phyloP scores from a whole-genome alignment of 2,797 vertebrate species.

The Bovichtus variegatus region DNA sequence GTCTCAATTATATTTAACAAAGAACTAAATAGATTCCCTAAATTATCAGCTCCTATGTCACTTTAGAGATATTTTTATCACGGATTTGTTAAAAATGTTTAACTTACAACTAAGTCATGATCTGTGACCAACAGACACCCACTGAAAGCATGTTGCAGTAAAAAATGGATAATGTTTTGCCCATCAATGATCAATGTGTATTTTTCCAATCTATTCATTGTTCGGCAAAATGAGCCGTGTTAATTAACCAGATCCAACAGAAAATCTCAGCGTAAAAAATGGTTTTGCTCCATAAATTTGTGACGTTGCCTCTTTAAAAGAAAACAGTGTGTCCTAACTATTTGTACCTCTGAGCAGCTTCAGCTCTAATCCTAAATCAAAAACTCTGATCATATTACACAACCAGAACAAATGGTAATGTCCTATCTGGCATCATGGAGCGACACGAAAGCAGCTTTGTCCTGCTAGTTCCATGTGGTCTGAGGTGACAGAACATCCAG shows the following conservation, averaged over 20 bases:
- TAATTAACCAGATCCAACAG: background rate
- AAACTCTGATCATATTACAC: conserved; percentile 46
- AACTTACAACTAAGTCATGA: background rate
- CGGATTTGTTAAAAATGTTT: background rate
- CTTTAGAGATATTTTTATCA: background rate
- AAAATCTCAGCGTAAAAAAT: background rate
- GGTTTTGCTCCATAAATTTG: background rate
- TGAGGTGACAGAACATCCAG: conserved; percentile 68
- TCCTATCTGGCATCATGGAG: conserved; percentile 16
- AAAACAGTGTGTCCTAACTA: background rate
- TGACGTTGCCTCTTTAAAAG: conserved; percentile 7
- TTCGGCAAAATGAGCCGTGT: background rate
- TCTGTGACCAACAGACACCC: background rate
- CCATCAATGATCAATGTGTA: background rate
- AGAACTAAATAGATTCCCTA: background rate
- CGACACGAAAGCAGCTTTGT: conserved; percentile 64
- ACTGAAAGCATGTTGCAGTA: too few species aligned
- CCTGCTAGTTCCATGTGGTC: conserved; percentile 60
- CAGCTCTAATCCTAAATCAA: conserved; percentile 45
- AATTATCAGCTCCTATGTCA: background rate
- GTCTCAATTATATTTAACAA: background rate
- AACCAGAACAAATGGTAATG: conserved; percentile 34
- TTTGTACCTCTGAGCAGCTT: conserved; percentile 19
- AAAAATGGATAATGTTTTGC: too few species aligned
- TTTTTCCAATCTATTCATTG: background rate